Conservation (phyloP, 2,888 invertebrate genomes). For the Callimorpha dominula region DNA sequence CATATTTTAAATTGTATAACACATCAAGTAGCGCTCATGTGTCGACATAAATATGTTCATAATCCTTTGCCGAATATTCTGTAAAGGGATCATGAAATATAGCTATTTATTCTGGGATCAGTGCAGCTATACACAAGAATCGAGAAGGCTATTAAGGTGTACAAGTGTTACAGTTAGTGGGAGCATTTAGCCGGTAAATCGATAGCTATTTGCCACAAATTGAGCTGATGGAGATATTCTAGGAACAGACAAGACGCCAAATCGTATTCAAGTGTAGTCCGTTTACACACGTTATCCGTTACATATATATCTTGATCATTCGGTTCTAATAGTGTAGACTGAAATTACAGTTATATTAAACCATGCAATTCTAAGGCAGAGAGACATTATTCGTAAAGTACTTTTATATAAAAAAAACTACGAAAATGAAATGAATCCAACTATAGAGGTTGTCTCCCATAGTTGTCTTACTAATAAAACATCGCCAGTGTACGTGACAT, state of each 20-base stretch:
- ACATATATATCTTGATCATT: no score
- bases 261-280: neutral
- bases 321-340: no score
- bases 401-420: no score
- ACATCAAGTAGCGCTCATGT: neutral
- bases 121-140: neutral
- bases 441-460: no score
- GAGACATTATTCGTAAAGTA: no score
- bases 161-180: constrained; percentile 14
- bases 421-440: no score
- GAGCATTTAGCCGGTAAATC: constrained; percentile 20
- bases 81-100: neutral
- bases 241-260: constrained; percentile 1
- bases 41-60: neutral
- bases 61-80: neutral
- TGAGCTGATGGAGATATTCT: constrained; percentile 31
- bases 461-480: no score
- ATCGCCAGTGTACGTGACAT: constrained; percentile 26
- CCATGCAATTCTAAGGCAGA: no score
- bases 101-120: neutral
- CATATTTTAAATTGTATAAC: neutral
- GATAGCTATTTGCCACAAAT: constrained; percentile 27
- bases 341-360: no score
- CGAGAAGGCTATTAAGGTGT: constrained; percentile 1
- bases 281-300: no score